These are phyloP conservation scores for Pelusios castaneus DNA, from an alignment of 2,113 vertebrate species.

Conservation along the genomic window DNA sequence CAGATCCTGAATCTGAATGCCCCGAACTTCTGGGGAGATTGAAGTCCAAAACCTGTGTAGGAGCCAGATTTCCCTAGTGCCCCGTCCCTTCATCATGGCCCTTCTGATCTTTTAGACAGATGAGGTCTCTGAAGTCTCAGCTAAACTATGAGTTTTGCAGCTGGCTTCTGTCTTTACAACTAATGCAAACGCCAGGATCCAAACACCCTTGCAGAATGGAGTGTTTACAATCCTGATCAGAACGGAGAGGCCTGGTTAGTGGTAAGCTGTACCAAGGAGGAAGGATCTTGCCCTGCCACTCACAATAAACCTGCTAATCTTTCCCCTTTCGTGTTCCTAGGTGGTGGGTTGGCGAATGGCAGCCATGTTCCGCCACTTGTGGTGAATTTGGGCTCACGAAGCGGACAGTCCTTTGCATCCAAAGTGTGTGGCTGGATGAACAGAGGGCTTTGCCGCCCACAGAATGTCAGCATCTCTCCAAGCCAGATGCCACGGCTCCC, in stretches of 20 bases:
- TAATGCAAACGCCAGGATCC: fast-evolving
- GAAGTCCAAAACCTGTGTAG: fast-evolving
- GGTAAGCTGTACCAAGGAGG: fast-evolving
- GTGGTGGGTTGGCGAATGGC: constrained; percentile 95
- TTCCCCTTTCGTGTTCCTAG: constrained; percentile 60
- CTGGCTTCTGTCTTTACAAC: not conserved
- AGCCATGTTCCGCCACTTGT: constrained; percentile 86
- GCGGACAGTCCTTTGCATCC: constrained; percentile 89
- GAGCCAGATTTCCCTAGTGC: fast-evolving
- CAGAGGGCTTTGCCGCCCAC: constrained; percentile 81
- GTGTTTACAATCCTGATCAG: not conserved
- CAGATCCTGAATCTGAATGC: fast-evolving
- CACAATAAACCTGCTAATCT: fast-evolving
- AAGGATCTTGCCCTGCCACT: fast-evolving
- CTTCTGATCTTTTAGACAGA: not conserved
- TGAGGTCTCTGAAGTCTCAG: fast-evolving
- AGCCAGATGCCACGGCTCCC: constrained; percentile 70
- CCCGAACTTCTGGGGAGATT: not conserved
- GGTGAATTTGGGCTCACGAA: constrained; percentile 79
- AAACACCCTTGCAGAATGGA: not conserved
- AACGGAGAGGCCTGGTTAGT: fast-evolving
- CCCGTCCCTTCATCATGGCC: not conserved
- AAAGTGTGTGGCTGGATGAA: constrained; percentile 85
- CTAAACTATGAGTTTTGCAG: fast-evolving
- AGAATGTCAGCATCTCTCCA: constrained; percentile 82